Evolutionary conservation across 2,888 invertebrate species (phyloP).

Genomic region (Nemoura dubitans): DNA sequence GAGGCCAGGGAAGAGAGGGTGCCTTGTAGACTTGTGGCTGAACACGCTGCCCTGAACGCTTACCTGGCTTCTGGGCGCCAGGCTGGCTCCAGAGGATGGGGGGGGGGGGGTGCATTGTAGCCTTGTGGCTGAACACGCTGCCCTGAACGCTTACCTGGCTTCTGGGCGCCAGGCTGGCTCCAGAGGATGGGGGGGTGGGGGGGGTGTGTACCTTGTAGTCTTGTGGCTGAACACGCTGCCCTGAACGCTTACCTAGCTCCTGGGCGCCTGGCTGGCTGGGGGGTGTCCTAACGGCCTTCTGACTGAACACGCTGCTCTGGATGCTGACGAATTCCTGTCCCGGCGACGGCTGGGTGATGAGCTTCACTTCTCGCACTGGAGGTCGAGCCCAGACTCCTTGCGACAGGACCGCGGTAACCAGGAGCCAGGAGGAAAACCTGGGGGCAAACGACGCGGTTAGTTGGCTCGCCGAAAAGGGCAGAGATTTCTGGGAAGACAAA

Average conservation of each 20-base stretch:
- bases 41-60: conserved; percentile 15
- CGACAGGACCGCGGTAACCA: not conserved
- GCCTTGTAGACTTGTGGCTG: conserved; percentile 17
- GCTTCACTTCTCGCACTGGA: conserved; percentile 54
- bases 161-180: not conserved
- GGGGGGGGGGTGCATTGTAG: not conserved
- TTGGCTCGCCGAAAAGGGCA: no score
- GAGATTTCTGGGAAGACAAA: no score
- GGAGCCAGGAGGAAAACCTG: conserved; percentile 29
- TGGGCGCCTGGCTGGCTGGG: not conserved
- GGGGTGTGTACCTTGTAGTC: not conserved
- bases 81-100: no score
- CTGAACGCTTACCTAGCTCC: conserved; percentile 18
- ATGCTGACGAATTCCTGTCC: conserved; percentile 75
- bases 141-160: conserved; percentile 10
- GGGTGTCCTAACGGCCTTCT: not conserved
- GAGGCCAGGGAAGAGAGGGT: no score
- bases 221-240: conserved; percentile 37
- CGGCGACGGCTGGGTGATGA: conserved; percentile 71
- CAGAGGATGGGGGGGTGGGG: no score
- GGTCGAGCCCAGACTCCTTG: conserved; percentile 25
- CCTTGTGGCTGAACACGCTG: conserved; percentile 37
- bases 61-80: not conserved
- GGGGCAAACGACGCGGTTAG: not conserved
- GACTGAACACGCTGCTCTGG: conserved; percentile 56